These are phyloP conservation scores for Cliona cf. orientalis DNA, from an alignment of 37 sponge, comb jelly and placozoan genomes.

Conservation along the genomic window DNA sequence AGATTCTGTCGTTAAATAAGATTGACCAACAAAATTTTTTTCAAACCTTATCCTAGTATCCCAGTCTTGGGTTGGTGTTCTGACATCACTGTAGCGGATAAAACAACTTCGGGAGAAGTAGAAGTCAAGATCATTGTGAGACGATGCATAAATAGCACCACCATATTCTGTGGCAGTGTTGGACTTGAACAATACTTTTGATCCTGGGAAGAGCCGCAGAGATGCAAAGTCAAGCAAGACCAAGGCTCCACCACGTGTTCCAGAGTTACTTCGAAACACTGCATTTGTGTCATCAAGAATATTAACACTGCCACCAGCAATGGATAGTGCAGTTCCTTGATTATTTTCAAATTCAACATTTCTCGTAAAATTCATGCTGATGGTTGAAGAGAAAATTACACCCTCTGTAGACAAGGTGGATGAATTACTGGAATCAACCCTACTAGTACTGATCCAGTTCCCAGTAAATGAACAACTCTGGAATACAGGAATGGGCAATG, in stretches of 20 bases:
- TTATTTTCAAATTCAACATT: not conserved
- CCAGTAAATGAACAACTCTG: not conserved
- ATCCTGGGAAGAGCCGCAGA: not conserved
- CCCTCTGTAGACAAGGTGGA: no score
- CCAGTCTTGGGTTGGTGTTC: not conserved
- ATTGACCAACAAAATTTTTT: conserved; percentile 1
- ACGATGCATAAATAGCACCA: conserved; percentile 28
- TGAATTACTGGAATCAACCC: not conserved
- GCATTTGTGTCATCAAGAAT: not conserved
- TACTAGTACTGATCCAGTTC: not conserved
- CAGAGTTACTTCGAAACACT: not conserved
- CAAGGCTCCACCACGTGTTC: conserved; percentile 19
- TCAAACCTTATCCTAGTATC: not conserved
- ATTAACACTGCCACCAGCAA: not conserved
- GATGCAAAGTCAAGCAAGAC: conserved; percentile 1
- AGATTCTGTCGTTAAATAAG: not conserved
- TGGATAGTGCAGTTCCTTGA: conserved; percentile 2
- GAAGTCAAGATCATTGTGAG: not conserved
- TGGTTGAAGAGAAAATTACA: not conserved
- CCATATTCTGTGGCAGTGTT: conserved; percentile 35
- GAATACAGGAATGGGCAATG: conserved; percentile 21
- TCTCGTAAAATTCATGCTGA: not conserved
- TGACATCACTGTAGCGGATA: not conserved
- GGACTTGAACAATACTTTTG: conserved; percentile 4
- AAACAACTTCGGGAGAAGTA: not conserved